phyloP scores from a whole-genome alignment of 1,140 invertebrate species.

The Anastatus disparis region DNA sequence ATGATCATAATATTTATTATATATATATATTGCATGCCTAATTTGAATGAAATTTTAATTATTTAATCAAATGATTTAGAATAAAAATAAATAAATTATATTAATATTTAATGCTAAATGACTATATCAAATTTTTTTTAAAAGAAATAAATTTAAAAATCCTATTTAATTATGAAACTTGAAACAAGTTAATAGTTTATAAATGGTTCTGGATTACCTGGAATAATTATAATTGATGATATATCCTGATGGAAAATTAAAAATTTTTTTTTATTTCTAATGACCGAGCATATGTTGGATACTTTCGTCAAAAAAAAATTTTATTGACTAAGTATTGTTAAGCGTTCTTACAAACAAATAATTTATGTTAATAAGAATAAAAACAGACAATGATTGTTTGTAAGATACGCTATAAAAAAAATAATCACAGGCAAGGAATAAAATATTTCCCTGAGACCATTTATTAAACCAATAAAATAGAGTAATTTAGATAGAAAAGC shows the following conservation, averaged over 20 bases:
- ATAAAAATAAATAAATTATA: too few species aligned
- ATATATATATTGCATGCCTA: too few species aligned
- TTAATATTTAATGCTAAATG: too few species aligned
- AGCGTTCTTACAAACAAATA: constrained; percentile 19
- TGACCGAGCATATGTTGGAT: constrained; percentile 7
- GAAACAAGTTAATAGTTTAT: constrained; percentile 34
- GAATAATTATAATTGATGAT: background rate
- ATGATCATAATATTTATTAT: too few species aligned
- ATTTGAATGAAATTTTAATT: background rate
- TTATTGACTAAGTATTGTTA: constrained; percentile 4
- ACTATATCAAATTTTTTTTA: too few species aligned
- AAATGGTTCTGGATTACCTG: constrained; percentile 38
- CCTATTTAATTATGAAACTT: constrained; percentile 13
- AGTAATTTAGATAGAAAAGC: background rate
- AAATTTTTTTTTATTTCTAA: background rate
- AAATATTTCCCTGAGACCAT: constrained; percentile 22
- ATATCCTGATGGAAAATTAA: background rate
- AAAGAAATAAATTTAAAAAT: too few species aligned
- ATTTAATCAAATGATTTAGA: too few species aligned
- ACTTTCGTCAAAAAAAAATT: background rate
- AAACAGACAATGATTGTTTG: background rate
- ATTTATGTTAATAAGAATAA: background rate
- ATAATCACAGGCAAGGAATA: constrained; percentile 30
- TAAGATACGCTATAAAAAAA: constrained; percentile 18
- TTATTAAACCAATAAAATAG: constrained; percentile 23